Conservation (phyloP, 2,888 invertebrate genomes). For the Adela reaumurella region DNA sequence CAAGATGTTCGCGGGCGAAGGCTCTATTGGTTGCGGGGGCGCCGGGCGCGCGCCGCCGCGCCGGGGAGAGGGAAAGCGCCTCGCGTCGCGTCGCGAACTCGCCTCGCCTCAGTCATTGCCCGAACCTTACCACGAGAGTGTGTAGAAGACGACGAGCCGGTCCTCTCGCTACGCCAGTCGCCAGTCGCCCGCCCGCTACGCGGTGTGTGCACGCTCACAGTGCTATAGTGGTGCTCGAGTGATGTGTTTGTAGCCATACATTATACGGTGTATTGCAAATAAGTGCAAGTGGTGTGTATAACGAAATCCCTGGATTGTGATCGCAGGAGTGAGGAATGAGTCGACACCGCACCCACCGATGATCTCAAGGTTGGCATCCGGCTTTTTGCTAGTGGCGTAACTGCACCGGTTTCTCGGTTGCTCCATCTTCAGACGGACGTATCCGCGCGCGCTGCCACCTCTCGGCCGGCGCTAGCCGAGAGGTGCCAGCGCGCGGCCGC, state of each 20-base stretch:
- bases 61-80: conserved; percentile 17
- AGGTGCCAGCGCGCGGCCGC: too few species aligned
- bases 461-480: conserved; percentile 26
- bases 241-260: conserved; percentile 54
- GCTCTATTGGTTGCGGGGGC: conserved; percentile 17
- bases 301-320: conserved; percentile 37
- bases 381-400: conserved; percentile 11
- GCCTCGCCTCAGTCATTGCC: conserved; percentile 42
- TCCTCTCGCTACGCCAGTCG: conserved; percentile 46
- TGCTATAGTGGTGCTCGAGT: conserved; percentile 46
- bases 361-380: conserved; percentile 50
- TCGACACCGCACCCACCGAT: conserved; percentile 52
- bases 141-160: conserved; percentile 31
- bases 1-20: neutral
- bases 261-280: conserved; percentile 47
- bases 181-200: conserved; percentile 39
- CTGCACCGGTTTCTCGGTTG: conserved; percentile 4
- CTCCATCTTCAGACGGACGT: conserved; percentile 33
- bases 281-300: conserved; percentile 43
- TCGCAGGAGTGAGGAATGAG: conserved; percentile 55
- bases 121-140: conserved; percentile 35
- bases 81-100: conserved; percentile 25
- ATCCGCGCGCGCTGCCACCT: conserved; percentile 6
- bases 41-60: conserved; percentile 17
- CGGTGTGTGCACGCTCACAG: conserved; percentile 30